Evolutionary conservation across 2,797 vertebrate species (phyloP).

Genomic region (Rhynchonycteris naso): DNA sequence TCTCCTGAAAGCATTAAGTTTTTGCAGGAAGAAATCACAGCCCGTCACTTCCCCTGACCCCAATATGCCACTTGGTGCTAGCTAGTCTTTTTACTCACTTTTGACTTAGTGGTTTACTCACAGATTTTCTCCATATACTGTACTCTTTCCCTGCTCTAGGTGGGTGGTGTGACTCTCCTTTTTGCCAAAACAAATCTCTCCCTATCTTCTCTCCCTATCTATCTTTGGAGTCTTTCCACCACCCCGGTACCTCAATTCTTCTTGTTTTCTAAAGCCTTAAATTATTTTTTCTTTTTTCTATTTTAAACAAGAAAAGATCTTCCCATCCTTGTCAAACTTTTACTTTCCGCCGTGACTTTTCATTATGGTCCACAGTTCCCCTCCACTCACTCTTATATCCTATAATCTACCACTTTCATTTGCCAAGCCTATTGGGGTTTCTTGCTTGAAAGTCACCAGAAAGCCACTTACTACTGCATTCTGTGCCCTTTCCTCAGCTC

Average conservation of each 20-base stretch:
- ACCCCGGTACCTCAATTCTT: neutral
- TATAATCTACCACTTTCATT: neutral
- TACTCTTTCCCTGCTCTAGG: neutral
- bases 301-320: neutral
- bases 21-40: neutral
- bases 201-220: neutral
- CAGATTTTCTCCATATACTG: neutral
- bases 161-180: neutral
- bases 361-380: neutral
- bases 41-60: neutral
- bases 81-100: neutral
- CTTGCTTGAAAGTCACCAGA: neutral
- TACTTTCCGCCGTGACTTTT: neutral
- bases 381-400: neutral
- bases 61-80: neutral
- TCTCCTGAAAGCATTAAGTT: neutral
- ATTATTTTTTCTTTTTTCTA: neutral
- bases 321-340: neutral
- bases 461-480: neutral
- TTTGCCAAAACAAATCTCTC: neutral
- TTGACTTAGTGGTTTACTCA: neutral
- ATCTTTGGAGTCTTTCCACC: neutral
- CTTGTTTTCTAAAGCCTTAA: neutral
- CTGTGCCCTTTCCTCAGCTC: neutral
- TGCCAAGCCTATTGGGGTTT: neutral